A percentile compares a stretch with the other conserved stretches of the same genome.
Conservation (phyloP, 2,797 vertebrate genomes). For the Oryzias dopingdopingensis region DNA sequence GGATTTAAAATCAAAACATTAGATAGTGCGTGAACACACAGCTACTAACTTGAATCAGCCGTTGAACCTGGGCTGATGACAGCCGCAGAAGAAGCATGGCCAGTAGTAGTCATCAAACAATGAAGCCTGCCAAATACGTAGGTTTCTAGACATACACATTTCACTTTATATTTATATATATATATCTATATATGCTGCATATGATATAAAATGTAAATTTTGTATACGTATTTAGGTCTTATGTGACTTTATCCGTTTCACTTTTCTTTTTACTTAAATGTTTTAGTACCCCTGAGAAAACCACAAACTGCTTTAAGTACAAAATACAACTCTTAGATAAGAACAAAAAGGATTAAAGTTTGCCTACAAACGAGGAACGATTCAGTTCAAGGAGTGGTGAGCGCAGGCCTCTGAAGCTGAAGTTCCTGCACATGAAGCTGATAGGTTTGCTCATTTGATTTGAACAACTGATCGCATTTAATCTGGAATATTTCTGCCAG, state of each 20-base stretch:
- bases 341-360: constrained; percentile 24
- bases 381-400: constrained; percentile 43
- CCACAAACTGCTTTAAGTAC: constrained; percentile 70
- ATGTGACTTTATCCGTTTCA: constrained; percentile 59
- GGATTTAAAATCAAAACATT: not conserved
- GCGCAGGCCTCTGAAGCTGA: constrained; percentile 59
- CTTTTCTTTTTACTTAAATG: constrained; percentile 37
- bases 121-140: constrained; percentile 66
- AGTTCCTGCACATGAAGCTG: constrained; percentile 17
- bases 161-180: constrained; percentile 52
- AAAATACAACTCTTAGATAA: constrained; percentile 71
- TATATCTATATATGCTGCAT: constrained; percentile 31
- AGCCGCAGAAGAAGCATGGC: constrained; percentile 57
- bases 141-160: constrained; percentile 60
- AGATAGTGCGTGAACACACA: constrained; percentile 9
- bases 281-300: constrained; percentile 79
- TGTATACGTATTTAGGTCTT: constrained; percentile 55
- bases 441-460: too few relatives aligned
- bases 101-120: constrained; percentile 70
- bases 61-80: constrained; percentile 49
- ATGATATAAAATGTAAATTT: too few relatives aligned
- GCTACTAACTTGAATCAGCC: constrained; percentile 4
- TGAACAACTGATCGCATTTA: too few relatives aligned
- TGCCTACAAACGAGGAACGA: constrained; percentile 50
- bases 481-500: too few relatives aligned